Conservation (phyloP, 2,888 invertebrate species). For the Ophion ventricosus region DNA sequence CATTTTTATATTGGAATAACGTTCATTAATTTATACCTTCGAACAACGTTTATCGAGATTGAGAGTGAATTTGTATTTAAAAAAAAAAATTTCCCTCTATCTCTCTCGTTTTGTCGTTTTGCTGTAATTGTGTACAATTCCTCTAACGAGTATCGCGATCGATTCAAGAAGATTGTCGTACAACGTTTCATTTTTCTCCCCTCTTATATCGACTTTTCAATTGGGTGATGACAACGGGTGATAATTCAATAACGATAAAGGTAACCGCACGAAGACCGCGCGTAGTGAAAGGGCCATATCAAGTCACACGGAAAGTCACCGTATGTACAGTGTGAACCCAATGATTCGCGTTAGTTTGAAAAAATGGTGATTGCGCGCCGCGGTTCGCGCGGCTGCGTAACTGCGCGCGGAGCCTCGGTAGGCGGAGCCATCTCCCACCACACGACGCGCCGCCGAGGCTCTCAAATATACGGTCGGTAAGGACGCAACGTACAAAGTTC, state of each 20-base stretch:
- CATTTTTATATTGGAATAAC: constrained; percentile 39
- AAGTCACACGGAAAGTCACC: neutral
- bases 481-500: neutral
- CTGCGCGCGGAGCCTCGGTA: neutral
- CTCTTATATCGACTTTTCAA: constrained; percentile 6
- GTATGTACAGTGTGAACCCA: neutral
- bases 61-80: constrained; percentile 81
- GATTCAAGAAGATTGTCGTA: constrained; percentile 1
- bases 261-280: constrained; percentile 9
- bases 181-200: neutral
- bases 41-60: constrained; percentile 71
- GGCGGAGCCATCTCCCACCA: too few relatives aligned
- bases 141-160: neutral
- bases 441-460: too few relatives aligned
- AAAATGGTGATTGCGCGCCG: neutral
- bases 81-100: too few relatives aligned
- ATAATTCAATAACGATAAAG: constrained; percentile 36
- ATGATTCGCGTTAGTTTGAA: neutral
- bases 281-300: constrained; percentile 43
- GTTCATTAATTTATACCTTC: constrained; percentile 46
- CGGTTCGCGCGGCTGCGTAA: neutral
- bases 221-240: constrained; percentile 9
- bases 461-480: neutral
- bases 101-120: neutral
- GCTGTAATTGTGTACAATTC: neutral